Evolutionary conservation across 2,797 vertebrate species (phyloP).

Genomic region (Simalia tracyae): DNA sequence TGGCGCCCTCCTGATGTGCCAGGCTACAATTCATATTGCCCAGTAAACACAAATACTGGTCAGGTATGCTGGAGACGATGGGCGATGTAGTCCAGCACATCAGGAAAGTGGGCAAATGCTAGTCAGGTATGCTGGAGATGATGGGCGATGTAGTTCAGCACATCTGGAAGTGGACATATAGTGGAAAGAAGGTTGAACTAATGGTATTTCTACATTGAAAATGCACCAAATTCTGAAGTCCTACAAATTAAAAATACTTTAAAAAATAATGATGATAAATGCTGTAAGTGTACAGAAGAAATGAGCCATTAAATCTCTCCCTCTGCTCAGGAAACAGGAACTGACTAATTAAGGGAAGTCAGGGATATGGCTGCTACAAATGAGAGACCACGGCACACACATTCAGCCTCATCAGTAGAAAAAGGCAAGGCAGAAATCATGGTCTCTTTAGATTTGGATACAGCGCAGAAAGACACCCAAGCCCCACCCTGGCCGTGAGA

Average conservation of each 20-base stretch:
- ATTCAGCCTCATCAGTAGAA: neutral
- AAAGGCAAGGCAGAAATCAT: neutral
- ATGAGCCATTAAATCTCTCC: neutral
- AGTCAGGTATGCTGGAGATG: neutral
- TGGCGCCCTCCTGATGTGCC: neutral
- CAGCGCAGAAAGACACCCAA: neutral
- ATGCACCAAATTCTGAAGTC: neutral
- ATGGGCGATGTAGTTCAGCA: neutral
- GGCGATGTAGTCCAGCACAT: neutral
- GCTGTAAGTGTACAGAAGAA: neutral
- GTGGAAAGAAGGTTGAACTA: neutral
- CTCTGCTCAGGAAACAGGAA: neutral
- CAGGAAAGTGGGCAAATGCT: too few species aligned
- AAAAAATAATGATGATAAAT: slow-evolving; percentile 5
- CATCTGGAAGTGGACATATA: neutral
- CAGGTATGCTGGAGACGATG: neutral
- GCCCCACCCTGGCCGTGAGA: neutral
- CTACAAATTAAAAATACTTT: neutral
- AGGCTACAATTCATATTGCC: neutral
- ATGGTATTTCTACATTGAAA: neutral
- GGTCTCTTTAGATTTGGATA: neutral
- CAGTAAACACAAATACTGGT: neutral
- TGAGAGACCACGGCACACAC: neutral
- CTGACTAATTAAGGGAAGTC: neutral
- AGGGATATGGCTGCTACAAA: neutral